Evolutionary conservation across 23 tunicate species (phyloP).

Genomic region (Halocynthia aurantium): DNA sequence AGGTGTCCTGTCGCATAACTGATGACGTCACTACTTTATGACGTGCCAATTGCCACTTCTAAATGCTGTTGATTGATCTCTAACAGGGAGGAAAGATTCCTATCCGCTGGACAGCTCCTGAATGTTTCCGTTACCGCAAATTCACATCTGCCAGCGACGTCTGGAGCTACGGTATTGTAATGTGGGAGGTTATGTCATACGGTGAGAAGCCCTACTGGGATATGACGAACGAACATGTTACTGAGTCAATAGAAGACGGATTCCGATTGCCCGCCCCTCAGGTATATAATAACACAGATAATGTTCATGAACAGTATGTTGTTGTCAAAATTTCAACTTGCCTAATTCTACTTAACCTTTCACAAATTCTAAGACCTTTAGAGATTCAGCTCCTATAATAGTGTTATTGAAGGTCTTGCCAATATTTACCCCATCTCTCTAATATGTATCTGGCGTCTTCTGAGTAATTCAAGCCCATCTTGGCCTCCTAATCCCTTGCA

Average conservation of each 20-base stretch:
- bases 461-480: no score
- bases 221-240: constrained; percentile 76
- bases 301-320: neutral
- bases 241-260: constrained; percentile 56
- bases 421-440: no score
- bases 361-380: no score
- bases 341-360: neutral
- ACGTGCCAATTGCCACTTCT: no score
- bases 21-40: neutral
- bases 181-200: constrained; percentile 90
- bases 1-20: neutral
- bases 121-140: constrained; percentile 42
- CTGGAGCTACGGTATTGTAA: constrained; percentile 80
- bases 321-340: neutral
- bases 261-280: constrained; percentile 53
- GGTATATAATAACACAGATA: constrained; percentile 8
- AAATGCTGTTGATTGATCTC: no score
- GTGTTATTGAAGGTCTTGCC: no score
- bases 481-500: no score
- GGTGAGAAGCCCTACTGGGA: constrained; percentile 90
- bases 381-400: no score
- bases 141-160: constrained; percentile 72
- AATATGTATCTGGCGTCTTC: no score
- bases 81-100: constrained; percentile 89
- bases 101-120: constrained; percentile 84